Evolutionary conservation across 2,797 vertebrate genomes (phyloP).

Genomic region (Cichlasoma orientale): DNA sequence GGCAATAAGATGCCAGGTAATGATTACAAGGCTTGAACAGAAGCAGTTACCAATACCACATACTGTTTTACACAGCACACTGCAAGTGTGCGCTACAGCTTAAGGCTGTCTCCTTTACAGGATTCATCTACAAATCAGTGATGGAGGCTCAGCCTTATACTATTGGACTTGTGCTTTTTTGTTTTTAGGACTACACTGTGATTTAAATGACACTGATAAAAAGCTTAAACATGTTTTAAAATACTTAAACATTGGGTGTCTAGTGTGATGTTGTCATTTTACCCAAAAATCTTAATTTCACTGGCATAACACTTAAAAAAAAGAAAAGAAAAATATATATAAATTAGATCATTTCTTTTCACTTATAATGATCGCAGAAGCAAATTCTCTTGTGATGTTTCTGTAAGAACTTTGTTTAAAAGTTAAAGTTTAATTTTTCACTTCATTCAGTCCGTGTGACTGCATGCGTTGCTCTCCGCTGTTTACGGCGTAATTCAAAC

Average conservation of each 20-base stretch:
- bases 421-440: conserved; percentile 19
- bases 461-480: conserved; percentile 42
- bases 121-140: conserved; percentile 42
- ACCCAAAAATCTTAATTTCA: neutral
- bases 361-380: conserved; percentile 17
- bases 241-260: neutral
- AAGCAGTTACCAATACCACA: conserved; percentile 78
- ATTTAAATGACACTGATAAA: neutral
- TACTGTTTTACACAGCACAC: conserved; percentile 73
- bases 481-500: conserved; percentile 65
- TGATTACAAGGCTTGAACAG: conserved; percentile 84
- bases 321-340: no score
- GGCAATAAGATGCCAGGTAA: conserved; percentile 84
- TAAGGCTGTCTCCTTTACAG: conserved; percentile 36
- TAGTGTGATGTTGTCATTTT: neutral
- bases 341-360: neutral
- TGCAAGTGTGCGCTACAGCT: conserved; percentile 42
- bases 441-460: conserved; percentile 27
- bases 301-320: neutral
- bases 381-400: conserved; percentile 24
- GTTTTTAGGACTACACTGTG: neutral
- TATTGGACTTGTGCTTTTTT: neutral
- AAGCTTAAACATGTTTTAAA: conserved; percentile 5
- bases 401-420: conserved; percentile 47
- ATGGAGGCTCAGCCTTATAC: conserved; percentile 11